A percentile compares a stretch with the other conserved stretches of the same genome.
These are phyloP conservation scores for Porites lutea DNA, from an alignment of 64 coral and sea anemone species.

Conservation along the genomic window DNA sequence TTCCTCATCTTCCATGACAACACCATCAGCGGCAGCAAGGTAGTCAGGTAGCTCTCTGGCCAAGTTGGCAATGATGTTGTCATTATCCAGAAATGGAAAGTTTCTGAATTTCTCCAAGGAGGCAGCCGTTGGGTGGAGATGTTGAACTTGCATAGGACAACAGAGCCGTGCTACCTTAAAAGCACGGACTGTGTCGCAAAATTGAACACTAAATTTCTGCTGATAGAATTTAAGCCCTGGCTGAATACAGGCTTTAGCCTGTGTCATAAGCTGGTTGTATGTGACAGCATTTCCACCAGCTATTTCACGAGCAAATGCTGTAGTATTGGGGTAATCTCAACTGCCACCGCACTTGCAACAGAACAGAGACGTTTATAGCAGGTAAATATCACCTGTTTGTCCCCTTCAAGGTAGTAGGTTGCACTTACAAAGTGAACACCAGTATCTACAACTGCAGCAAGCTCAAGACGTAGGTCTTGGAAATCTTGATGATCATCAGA, in stretches of 20 bases:
- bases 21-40: slow-evolving; percentile 84
- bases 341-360: slow-evolving; percentile 41
- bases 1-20: slow-evolving; percentile 72
- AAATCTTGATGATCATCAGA: slow-evolving; percentile 57
- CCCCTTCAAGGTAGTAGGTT: slow-evolving; percentile 43
- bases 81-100: slow-evolving; percentile 70
- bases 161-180: slow-evolving; percentile 76
- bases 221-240: slow-evolving; percentile 77
- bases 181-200: slow-evolving; percentile 75
- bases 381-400: slow-evolving; percentile 39
- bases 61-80: slow-evolving; percentile 75
- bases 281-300: slow-evolving; percentile 62
- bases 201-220: slow-evolving; percentile 77
- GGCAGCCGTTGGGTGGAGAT: slow-evolving; percentile 66
- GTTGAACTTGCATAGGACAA: slow-evolving; percentile 81
- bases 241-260: slow-evolving; percentile 75
- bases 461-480: slow-evolving; percentile 60
- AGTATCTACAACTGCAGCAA: slow-evolving; percentile 51
- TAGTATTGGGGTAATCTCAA: slow-evolving; percentile 75
- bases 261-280: slow-evolving; percentile 71
- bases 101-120: slow-evolving; percentile 74
- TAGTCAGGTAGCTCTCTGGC: slow-evolving; percentile 82
- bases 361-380: slow-evolving; percentile 23
- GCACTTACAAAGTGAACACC: slow-evolving; percentile 60
- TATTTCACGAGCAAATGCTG: slow-evolving; percentile 75